Base-by-base conservation (phyloP, 2,797 vertebrate species). In the Sebastes baramenuke region DNA sequence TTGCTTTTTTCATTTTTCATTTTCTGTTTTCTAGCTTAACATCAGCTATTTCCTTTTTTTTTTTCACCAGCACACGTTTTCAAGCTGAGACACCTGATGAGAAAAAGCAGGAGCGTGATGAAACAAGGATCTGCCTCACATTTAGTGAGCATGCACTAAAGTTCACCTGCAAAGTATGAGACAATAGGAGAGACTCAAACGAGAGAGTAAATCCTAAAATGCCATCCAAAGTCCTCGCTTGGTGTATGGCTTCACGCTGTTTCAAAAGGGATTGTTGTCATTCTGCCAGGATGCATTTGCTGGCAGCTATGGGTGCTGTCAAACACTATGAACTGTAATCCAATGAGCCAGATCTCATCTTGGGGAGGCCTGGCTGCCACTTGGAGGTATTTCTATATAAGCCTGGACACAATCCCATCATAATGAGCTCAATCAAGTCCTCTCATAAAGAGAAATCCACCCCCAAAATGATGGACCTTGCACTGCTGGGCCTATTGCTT, bases 71-170 rank as follows among this genome's bases (percentile, higher is more conserved):
- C 22, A 42, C 68, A 18, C 7, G 30, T 79, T 74, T 73, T 83
- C 81, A 85, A 84, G 64, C 79, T 55, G 76, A 86, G 82, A 74
- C 77, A 68, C 59, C 68, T 84, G 87, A 87, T 78, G 83, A 90
- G 73, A 83, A 75, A 89, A 69, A 83, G 64, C 46, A 8, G 70
- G 62, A 78, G 55, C 7, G 22, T 1, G 62, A 87, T 72, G 69
- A 82, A 74, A 88, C 2, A 8, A 77, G 75, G 74, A 69, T 67
- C 69, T 36, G 73, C 46, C 77, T 85, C 49, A 27, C 68, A 64
- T 80, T 73, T 46, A 5, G 9, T 18, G 20, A 76, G 80, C 72
- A 22, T 36, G 61, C 52, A 25, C 42, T 1, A 27, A 52, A 62
- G 65, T 58, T 89, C 75, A 86, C 81, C 82, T 90, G 87, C 80